Base-by-base conservation (phyloP, 2,797 vertebrate species). In the Anolis apletophallus region DNA sequence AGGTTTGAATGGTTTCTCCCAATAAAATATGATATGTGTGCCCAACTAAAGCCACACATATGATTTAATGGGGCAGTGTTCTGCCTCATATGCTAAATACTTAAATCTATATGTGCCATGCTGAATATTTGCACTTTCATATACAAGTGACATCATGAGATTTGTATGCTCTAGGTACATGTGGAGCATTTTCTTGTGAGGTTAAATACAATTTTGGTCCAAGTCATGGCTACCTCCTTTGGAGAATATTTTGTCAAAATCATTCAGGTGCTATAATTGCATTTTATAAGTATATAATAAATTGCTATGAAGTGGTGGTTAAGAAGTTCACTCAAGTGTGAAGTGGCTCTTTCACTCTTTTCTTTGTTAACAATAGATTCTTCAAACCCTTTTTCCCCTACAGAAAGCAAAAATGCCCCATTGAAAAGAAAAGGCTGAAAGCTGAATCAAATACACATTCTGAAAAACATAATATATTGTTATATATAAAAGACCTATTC, bases 221-320 rank as follows among this genome's bases (percentile, higher is more conserved):
- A 82, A 83, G 83, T 83, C 83, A 87, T 76, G 89, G 85, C 90
- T 94, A 78, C 29, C 90, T 90, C 85, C 26, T 92, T 92, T 76
- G 72, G 86, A 71, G 29, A 90, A 80, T 14, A 71, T 67, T 89
- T 87, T 73, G 59, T 87, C 81, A 84, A 84, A 94, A 91, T 88
- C 84, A 72, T 88, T 92, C 85, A 83, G 86, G 87, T 82, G 69
- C 83, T 0, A 1, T 91, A 93, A 90, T 91, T 94, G 80, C 89
- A 80, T 92, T 90, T 92, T 94, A 92, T 92, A 90, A 82, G 77
- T 93, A 92, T 84, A 79, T 91, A 93, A 94, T 92, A 92, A 93
- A 93, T 90, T 88, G 89, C 87, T 90, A 87, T 87, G 71, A 88
- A 55, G 83, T 55, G 61, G 80, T 64, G 79, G 83, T 85, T 83